Evolutionary conservation across 2,113 vertebrate species (phyloP).

Genomic region (Rafetus swinhoei): DNA sequence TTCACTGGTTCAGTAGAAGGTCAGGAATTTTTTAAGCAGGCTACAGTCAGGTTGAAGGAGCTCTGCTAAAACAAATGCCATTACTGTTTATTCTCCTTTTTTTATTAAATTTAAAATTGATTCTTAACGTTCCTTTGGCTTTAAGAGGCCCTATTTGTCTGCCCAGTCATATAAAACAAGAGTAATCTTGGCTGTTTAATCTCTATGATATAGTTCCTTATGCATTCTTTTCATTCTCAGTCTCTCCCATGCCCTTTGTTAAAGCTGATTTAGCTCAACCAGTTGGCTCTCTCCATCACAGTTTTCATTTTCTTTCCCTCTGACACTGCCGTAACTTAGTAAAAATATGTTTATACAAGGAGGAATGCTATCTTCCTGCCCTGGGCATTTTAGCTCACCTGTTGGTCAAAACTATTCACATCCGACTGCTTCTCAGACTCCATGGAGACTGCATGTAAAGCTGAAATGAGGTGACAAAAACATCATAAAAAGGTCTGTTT

Average conservation of each 20-base stretch:
- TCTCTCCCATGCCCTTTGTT: background rate
- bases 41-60: background rate
- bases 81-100: background rate
- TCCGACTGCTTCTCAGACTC: conserved; percentile 52
- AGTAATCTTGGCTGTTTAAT: background rate
- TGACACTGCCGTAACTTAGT: background rate
- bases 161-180: background rate
- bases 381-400: conserved; percentile 30
- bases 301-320: conserved; percentile 11
- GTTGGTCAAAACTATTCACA: conserved; percentile 50
- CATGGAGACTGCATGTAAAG: conserved; percentile 57
- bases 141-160: background rate
- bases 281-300: conserved; percentile 9
- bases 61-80: background rate
- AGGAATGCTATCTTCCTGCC: conserved; percentile 42
- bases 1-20: background rate
- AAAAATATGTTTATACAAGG: conserved; percentile 37
- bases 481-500: conserved; percentile 63
- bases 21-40: background rate
- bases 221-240: background rate
- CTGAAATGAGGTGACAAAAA: conserved; percentile 55
- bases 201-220: background rate
- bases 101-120: background rate
- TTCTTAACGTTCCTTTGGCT: background rate
- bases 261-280: conserved; percentile 42